Evolutionary conservation across 2,113 vertebrate genomes (phyloP).

Genomic region (Alligator mississippiensis): DNA sequence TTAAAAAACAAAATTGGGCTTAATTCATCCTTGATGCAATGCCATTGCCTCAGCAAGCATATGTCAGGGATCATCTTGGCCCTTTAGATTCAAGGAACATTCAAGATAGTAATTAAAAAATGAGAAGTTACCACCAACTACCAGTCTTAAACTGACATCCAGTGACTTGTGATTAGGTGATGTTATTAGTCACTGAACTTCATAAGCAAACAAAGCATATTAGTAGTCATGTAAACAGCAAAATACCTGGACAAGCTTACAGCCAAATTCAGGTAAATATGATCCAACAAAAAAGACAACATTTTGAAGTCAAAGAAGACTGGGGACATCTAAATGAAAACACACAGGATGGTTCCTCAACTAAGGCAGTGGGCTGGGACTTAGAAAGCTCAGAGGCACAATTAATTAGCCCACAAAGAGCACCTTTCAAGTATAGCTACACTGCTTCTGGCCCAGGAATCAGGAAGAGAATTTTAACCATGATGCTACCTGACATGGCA

Average conservation of each 20-base stretch:
- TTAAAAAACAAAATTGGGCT: conserved; percentile 44
- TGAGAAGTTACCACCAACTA: background rate
- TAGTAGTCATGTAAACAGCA: background rate
- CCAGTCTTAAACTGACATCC: background rate
- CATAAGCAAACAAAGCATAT: background rate
- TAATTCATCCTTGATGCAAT: background rate
- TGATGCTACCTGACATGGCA: too few relatives aligned
- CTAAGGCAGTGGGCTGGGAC: background rate
- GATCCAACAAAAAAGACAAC: background rate
- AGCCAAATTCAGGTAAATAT: background rate
- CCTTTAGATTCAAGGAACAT: background rate
- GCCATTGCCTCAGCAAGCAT: background rate
- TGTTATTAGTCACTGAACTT: background rate
- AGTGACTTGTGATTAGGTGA: background rate
- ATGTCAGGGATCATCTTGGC: background rate
- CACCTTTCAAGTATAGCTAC: too few relatives aligned
- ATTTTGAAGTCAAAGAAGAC: background rate
- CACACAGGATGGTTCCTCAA: background rate
- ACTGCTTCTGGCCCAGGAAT: too few relatives aligned
- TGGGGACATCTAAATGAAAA: background rate
- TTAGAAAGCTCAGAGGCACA: background rate
- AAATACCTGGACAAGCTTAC: background rate
- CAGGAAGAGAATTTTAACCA: too few relatives aligned
- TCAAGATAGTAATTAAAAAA: background rate
- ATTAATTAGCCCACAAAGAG: too few relatives aligned